Evolutionary conservation across 2,797 vertebrate genomes (phyloP).

Genomic region (Furcifer pardalis): DNA sequence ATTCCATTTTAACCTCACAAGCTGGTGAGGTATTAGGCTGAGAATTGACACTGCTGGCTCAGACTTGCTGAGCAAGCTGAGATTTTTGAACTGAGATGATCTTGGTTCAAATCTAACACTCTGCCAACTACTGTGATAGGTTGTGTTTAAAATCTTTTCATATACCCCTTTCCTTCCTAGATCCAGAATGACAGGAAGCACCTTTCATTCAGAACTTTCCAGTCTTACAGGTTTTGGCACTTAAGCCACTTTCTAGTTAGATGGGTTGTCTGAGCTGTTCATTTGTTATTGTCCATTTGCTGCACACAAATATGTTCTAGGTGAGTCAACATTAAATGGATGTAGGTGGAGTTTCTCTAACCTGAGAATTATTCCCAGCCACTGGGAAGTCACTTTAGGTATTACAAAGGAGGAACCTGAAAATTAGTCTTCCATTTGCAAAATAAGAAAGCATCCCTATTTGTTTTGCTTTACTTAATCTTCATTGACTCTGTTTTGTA

Average conservation of each 20-base stretch:
- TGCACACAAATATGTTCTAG: conserved; percentile 48
- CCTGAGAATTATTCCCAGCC: conserved; percentile 65
- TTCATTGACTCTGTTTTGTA: conserved; percentile 32
- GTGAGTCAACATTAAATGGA: conserved; percentile 49
- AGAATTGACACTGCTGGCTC: neutral
- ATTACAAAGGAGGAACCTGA: conserved; percentile 45
- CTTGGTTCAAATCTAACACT: neutral
- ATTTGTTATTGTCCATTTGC: conserved; percentile 39
- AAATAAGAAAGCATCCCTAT: conserved; percentile 24
- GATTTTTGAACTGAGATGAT: neutral
- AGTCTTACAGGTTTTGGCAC: neutral
- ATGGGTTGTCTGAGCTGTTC: conserved; percentile 2
- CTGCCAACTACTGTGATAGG: neutral
- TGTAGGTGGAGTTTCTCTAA: conserved; percentile 62
- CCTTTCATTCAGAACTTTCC: conserved; percentile 4
- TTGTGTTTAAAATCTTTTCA: neutral
- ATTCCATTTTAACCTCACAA: conserved; percentile 9
- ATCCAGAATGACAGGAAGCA: neutral
- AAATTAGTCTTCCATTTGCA: conserved; percentile 47
- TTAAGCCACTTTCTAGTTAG: conserved; percentile 25
- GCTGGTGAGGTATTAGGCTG: neutral
- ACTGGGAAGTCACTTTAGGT: conserved; percentile 61
- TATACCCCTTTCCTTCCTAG: neutral
- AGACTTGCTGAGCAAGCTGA: neutral
- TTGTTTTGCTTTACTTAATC: neutral